Percentiles rank a stretch among this genome's conserved stretches.
Conservation (phyloP, 2,888 invertebrate genomes). For the Athrips mouffetella region DNA sequence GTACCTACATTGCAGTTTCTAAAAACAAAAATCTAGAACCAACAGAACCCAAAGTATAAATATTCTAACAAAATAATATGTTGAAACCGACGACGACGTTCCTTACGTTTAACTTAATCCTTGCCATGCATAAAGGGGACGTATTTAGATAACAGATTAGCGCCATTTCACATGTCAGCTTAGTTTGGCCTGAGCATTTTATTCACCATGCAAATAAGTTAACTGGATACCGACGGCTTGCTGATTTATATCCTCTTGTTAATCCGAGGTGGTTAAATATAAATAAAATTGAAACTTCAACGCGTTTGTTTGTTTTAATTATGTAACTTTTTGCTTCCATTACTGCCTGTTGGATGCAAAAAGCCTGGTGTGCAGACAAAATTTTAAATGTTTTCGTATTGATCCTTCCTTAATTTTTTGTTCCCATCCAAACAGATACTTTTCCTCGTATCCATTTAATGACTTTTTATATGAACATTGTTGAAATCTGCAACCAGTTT, state of each 20-base stretch:
- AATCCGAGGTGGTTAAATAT: not conserved
- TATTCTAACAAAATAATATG: no score
- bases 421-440: no score
- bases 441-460: no score
- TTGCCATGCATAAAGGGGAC: constrained; percentile 36
- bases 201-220: constrained; percentile 45
- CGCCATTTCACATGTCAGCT: constrained; percentile 62
- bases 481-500: no score
- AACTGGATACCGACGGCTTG: constrained; percentile 27
- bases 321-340: not conserved
- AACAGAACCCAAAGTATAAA: no score
- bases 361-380: no score
- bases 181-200: constrained; percentile 49
- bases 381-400: no score
- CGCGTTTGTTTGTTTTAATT: not conserved
- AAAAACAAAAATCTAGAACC: no score
- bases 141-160: constrained; percentile 61
- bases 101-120: constrained; percentile 29
- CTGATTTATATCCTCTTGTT: constrained; percentile 8
- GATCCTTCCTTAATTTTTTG: no score
- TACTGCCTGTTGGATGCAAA: no score
- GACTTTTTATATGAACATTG: no score
- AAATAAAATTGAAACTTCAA: constrained; percentile 2
- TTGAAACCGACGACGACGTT: not conserved
- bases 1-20: no score